Percentiles rank a stretch among this genome's conserved stretches.
Conservation (phyloP, 2,797 vertebrate genomes). For the Argya squamiceps region DNA sequence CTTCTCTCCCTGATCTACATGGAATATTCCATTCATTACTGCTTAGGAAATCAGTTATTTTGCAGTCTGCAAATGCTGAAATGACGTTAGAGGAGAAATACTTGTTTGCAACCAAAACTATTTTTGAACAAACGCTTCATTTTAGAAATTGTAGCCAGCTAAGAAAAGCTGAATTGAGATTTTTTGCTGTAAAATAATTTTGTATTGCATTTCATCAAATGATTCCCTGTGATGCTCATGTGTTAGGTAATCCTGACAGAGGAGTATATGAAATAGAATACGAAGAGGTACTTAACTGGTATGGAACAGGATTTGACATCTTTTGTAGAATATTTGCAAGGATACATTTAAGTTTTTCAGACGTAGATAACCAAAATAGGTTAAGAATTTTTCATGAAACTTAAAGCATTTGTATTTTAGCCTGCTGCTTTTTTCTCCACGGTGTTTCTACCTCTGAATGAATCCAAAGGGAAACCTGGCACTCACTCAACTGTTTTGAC, state of each 20-base stretch:
- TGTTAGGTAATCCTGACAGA: conserved; percentile 69
- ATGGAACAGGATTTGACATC: conserved; percentile 65
- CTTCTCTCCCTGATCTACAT: conserved; percentile 73
- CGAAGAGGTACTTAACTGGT: conserved; percentile 69
- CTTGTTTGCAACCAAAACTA: conserved; percentile 60
- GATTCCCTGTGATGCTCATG: conserved; percentile 70
- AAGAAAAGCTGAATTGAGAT: conserved; percentile 62
- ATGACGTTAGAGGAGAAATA: conserved; percentile 70
- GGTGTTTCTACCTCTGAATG: conserved; percentile 67
- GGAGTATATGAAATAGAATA: conserved; percentile 72
- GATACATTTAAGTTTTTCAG: conserved; percentile 67
- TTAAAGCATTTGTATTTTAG: conserved; percentile 42
- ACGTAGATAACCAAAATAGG: conserved; percentile 50
- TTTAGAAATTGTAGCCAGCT: conserved; percentile 44
- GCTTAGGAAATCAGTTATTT: conserved; percentile 77
- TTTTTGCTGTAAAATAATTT: conserved; percentile 65
- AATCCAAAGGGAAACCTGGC: conserved; percentile 58
- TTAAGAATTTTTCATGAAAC: conserved; percentile 58
- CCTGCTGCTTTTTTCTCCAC: conserved; percentile 18
- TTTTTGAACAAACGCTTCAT: conserved; percentile 50
- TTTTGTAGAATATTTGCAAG: conserved; percentile 59
- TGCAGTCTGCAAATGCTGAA: conserved; percentile 77
- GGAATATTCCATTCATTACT: conserved; percentile 82
- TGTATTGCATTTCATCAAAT: conserved; percentile 75
- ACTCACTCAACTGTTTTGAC: conserved; percentile 61